A percentile compares a stretch with the other conserved stretches of the same genome.
Evolutionary conservation across 1,140 invertebrate species (phyloP).

Genomic region (Rhagoletis pomonella): DNA sequence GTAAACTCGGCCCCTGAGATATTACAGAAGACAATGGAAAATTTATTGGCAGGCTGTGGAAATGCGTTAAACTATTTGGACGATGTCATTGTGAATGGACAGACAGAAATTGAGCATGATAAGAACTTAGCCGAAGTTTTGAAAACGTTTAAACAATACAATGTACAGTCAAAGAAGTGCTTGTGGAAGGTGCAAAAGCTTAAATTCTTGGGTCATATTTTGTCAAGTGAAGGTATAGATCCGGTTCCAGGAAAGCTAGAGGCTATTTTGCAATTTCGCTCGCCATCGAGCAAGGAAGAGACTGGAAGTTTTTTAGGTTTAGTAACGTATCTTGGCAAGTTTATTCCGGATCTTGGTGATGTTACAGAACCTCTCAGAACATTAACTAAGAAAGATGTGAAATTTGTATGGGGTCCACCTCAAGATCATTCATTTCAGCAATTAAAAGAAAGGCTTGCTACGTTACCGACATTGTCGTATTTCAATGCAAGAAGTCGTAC

Average conservation of each 20-base stretch:
- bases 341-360: slow-evolving; percentile 1
- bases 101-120: slow-evolving; percentile 64
- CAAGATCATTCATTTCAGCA: slow-evolving; percentile 59
- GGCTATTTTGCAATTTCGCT: slow-evolving; percentile 3
- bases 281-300: slow-evolving; percentile 14
- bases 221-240: slow-evolving; percentile 50
- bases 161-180: slow-evolving; percentile 65
- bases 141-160: slow-evolving; percentile 59
- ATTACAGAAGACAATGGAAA: no score
- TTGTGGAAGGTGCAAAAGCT: slow-evolving; percentile 57
- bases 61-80: slow-evolving; percentile 61
- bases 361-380: not conserved
- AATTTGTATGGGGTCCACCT: slow-evolving; percentile 55
- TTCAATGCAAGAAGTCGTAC: slow-evolving; percentile 46
- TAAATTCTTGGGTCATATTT: slow-evolving; percentile 50
- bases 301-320: slow-evolving; percentile 14
- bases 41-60: no score
- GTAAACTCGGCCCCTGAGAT: no score
- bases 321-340: slow-evolving; percentile 19
- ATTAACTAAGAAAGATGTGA: slow-evolving; percentile 56
- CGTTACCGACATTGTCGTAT: slow-evolving; percentile 43
- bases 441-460: slow-evolving; percentile 57
- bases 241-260: slow-evolving; percentile 3
- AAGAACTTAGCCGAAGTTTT: slow-evolving; percentile 61
- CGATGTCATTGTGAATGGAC: slow-evolving; percentile 69